These are phyloP conservation scores for Drosophila pseudotakahashii DNA, from an alignment of 2,888 invertebrate species.

Conservation along the genomic window DNA sequence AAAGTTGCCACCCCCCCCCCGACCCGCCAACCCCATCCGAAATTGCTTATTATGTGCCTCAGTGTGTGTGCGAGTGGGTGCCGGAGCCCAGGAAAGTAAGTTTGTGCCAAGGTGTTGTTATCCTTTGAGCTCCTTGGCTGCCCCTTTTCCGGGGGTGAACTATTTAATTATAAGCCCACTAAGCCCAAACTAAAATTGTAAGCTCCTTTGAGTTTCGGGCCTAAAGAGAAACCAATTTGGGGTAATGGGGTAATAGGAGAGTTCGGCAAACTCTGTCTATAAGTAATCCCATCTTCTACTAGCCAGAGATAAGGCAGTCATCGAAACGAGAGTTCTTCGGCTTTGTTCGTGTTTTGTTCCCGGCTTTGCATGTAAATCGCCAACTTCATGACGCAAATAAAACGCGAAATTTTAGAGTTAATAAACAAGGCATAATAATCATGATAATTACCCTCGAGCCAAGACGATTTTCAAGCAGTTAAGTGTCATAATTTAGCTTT, in stretches of 20 bases:
- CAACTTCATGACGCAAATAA: constrained; percentile 65
- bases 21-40: constrained; percentile 48
- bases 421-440: constrained; percentile 76
- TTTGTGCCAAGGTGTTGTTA: constrained; percentile 46
- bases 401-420: constrained; percentile 72
- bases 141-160: constrained; percentile 46
- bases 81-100: constrained; percentile 16
- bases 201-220: constrained; percentile 33
- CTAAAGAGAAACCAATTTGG: constrained; percentile 34
- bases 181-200: constrained; percentile 40
- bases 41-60: constrained; percentile 74
- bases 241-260: constrained; percentile 6
- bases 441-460: constrained; percentile 73
- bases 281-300: constrained; percentile 17
- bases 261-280: background rate
- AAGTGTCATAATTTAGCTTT: constrained; percentile 76
- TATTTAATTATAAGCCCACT: constrained; percentile 66
- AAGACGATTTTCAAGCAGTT: constrained; percentile 71
- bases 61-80: constrained; percentile 39
- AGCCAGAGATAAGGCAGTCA: constrained; percentile 38
- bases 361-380: constrained; percentile 40
- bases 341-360: constrained; percentile 24
- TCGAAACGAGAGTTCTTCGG: constrained; percentile 17
- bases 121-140: constrained; percentile 65
- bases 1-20: constrained; percentile 72